Percentiles rank a stretch among this genome's conserved stretches.
phyloP scores from a whole-genome alignment of 2,113 vertebrate genomes.

The Ictalurus punctatus region DNA sequence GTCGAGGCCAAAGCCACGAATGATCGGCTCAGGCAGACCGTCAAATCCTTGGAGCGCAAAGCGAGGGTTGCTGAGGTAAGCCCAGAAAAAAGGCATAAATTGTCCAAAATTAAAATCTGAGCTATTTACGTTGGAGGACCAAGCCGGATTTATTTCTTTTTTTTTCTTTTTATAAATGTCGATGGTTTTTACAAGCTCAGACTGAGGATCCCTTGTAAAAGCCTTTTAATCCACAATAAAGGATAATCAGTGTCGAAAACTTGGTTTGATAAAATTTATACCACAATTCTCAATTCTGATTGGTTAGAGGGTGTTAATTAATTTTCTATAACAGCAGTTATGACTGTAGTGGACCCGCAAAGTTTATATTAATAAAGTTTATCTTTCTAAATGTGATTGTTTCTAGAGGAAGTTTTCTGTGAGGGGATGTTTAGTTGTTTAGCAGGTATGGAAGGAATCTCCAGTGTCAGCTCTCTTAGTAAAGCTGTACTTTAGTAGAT shows the following conservation, averaged over 20 bases:
- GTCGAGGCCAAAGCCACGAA: constrained; percentile 63
- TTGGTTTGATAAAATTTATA: not conserved
- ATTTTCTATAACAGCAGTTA: not conserved
- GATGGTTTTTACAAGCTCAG: not conserved
- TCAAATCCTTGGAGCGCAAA: constrained; percentile 75
- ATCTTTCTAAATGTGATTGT: not conserved
- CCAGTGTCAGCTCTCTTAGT: not conserved
- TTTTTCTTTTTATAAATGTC: not conserved
- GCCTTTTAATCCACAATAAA: not conserved
- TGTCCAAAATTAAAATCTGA: not conserved
- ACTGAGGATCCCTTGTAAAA: not conserved
- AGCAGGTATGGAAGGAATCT: not conserved
- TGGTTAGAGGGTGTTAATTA: not conserved
- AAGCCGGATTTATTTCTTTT: too few relatives aligned
- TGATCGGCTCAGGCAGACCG: constrained; percentile 66
- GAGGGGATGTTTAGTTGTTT: not conserved
- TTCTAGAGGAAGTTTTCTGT: not conserved
- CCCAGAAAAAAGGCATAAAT: not conserved
- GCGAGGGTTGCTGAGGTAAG: constrained; percentile 75
- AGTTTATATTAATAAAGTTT: not conserved
- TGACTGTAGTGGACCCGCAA: not conserved
- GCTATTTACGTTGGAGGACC: not conserved
- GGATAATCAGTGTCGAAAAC: not conserved
- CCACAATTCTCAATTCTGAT: not conserved
- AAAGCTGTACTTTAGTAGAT: too few relatives aligned